These are phyloP conservation scores for Gallinago media DNA, from an alignment of 2,113 vertebrate species.

Conservation along the genomic window DNA sequence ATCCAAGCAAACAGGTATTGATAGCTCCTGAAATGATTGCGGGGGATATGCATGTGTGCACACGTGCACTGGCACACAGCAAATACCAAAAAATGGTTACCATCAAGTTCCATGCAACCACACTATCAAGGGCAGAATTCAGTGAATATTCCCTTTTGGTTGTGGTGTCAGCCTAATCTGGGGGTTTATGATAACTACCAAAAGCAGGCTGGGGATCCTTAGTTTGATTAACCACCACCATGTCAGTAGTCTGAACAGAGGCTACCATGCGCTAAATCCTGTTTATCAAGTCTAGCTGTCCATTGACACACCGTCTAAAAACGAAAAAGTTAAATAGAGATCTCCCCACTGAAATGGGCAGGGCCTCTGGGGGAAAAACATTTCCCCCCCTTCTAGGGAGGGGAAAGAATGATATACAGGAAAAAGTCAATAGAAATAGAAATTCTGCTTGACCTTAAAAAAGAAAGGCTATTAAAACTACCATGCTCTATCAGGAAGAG, in stretches of 20 bases:
- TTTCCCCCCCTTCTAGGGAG: neutral
- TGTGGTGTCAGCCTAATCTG: neutral
- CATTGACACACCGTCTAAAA: neutral
- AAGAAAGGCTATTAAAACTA: neutral
- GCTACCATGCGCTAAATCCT: neutral
- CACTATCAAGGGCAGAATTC: too few species aligned
- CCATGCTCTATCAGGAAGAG: neutral
- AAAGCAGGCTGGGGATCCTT: neutral
- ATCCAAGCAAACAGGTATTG: neutral
- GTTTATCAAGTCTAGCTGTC: neutral
- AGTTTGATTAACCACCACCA: neutral
- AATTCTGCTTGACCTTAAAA: neutral
- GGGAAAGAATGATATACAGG: neutral
- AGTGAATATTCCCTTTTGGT: neutral
- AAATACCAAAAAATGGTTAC: neutral
- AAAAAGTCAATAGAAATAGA: neutral
- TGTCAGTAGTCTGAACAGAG: neutral
- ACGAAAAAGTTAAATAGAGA: neutral
- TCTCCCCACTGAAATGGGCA: neutral
- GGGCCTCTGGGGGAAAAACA: neutral
- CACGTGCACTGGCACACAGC: neutral
- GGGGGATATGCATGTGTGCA: neutral
- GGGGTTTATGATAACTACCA: neutral
- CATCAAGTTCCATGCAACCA: neutral
- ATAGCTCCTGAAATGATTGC: neutral